Base-by-base conservation (phyloP, 2,888 invertebrate species). In the Campopleginae sp. region DNA sequence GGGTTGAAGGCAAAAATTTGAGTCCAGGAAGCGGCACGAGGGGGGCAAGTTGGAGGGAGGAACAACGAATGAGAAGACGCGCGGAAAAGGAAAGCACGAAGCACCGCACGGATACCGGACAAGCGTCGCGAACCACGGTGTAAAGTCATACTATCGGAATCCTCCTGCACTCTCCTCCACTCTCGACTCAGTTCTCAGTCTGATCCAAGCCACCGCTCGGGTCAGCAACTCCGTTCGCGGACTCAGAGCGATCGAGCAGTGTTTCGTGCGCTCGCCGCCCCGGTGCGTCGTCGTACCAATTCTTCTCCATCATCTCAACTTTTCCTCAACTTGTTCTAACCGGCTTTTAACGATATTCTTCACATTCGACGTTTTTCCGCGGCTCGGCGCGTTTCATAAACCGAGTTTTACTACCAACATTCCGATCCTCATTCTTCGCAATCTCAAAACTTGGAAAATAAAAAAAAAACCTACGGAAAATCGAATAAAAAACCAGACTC, bases 201-300 rank as follows among this genome's bases (percentile, higher is more conserved):
- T 87, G 90, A 90, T 91, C 90, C 89, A 90, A 91, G 90, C 90
- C 86, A 88, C 88, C 89, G 91, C 88, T 88, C 89, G 87, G 91
- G 89, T 90, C 90, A 82, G 84, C 68, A 68, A 81, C 81, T 80
- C 84, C 27, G 61, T 61, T 46, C 63, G 71, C 74, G 68, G 63
- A 79, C 48, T 80, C 77, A 74, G 44, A 42, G 46, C 80, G 80
- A 74, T 44, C 78, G 68, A 65, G 48, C 65, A 76, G 76, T 76
- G 75, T 75, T 44, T 66, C 42, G 78, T 74, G 63, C 83, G 77
- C 84, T 71, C 80, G 76, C 76, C 80, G 78, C n/a, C 51, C 72
- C 78, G 82, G 66, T 68, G 72, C 78, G 19, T 48, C 75, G 74
- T 68, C 63, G 72, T 68, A 51, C 51, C 65, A 44, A 61, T 54